Base-by-base conservation (phyloP, 2,113 vertebrate species). In the Rhabdornis inornatus region DNA sequence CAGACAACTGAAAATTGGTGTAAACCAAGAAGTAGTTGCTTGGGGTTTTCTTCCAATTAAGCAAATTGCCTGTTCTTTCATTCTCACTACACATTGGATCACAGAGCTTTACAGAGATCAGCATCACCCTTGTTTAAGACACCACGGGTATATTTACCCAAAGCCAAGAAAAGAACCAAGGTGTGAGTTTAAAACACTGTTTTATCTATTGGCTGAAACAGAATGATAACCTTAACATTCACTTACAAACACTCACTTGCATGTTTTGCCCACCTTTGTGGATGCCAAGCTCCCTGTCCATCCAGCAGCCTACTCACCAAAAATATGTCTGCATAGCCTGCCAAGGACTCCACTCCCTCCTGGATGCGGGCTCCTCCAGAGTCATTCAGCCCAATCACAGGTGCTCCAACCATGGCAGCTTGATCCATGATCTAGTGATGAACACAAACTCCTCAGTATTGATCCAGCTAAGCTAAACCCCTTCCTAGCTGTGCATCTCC, bases 251-350 rank as follows among this genome's bases (percentile, higher is more conserved):
- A 44, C 28, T 2, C 47, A n/a, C 28, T 45, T 11, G 39, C 33
- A 45, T 9, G 47, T 53, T 53, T 15, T 55, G 40, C 60, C 64
- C 44, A 33, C 6, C 64, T 65, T 17, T 37, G 49, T 33, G 63
- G 35, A 21, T 57, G 55, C 20, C 84, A 83, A 82, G 56, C 45
- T 69, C 35, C 45, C 25, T 31, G 53, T 28, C 70, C 64, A 60
- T 6, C 18, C 64, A 83, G 72, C 28, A 84, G 37, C n/a, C 76
- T 53, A 93, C 97, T 97, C 93, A 99, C 99, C 98, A 99, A 96
- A 96, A 99, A 99, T 80, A 99, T 99, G 91, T 99, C 99, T 33
- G 99, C 99, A 10, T 99, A 99, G 95, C 99, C 99, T 53, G 99
- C 99, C 95, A 99, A 97, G 69, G 99, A 99, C 95, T 99, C 99